Evolutionary conservation across 2,888 invertebrate species (phyloP), one percentile per base, ranked within the genome.

Genomic region (Enoplolaimus lenunculus): DNA sequence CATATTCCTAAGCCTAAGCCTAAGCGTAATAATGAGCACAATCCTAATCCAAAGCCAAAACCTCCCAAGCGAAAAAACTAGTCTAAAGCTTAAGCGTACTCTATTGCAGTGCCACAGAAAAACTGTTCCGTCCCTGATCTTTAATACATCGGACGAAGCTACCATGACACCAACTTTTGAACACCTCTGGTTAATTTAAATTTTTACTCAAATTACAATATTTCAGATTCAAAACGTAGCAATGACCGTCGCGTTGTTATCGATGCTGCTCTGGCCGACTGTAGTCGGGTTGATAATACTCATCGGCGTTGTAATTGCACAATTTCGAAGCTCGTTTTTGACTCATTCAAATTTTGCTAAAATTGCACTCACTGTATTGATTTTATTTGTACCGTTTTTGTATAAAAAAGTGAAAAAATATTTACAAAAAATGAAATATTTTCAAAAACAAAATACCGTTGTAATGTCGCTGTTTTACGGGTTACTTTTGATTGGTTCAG

Each of bases 181-280:
- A n/a, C n/a, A n/a, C n/a, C n/a, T n/a, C n/a, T n/a, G n/a, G n/a
- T n/a, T n/a, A n/a, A n/a, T n/a, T n/a, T n/a, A n/a, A n/a, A n/a
- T n/a, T n/a, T n/a, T n/a, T n/a, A n/a, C n/a, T n/a, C n/a, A n/a
- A n/a, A n/a, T n/a, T n/a, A n/a, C n/a, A n/a, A n/a, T n/a, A n/a
- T 66, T 66, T 31, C n/a, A 29, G n/a, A 2, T 66, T n/a, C 67
- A 68, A n/a, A 57, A 68, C 33, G 35, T 68, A 2, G 28, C 57
- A 3, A 28, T 68, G n/a, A 34, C 68, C 7, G 2, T 68, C 3
- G 33, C 45, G 13, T 7, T 68, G 35, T 26, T 68, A 21, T 68
- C n/a, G 45, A 26, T 68, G 35, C 13, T 68, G n/a, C 2, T 68
- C 7, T 68, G 35, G 35, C 68, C 68, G 26, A 68, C 62, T 13